phyloP scores from a whole-genome alignment of 2,888 invertebrate species.

The Tipula confusa region DNA sequence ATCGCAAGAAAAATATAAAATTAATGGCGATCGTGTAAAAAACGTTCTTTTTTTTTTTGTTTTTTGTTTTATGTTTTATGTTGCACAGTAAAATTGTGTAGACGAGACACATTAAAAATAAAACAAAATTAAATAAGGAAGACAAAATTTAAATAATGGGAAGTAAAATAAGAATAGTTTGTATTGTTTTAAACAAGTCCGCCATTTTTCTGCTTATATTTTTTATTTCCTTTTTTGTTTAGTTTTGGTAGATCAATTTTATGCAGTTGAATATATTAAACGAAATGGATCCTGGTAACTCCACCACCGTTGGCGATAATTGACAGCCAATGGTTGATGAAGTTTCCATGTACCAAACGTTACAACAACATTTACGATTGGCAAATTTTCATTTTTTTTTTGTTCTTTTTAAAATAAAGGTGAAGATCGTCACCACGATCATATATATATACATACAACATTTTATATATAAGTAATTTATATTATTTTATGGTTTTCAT shows the following conservation, averaged over 20 bases:
- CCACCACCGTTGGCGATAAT: constrained; percentile 39
- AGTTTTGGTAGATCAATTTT: no score
- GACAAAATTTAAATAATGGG: not conserved
- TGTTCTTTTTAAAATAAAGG: not conserved
- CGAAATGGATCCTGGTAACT: constrained; percentile 37
- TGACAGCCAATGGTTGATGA: constrained; percentile 38
- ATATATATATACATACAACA: no score
- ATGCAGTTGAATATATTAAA: not conserved
- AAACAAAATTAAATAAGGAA: constrained; percentile 1
- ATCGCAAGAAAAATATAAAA: not conserved
- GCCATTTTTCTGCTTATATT: not conserved
- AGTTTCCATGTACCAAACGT: constrained; percentile 37
- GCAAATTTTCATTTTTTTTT: not conserved
- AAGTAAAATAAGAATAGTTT: not conserved
- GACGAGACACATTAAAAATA: constrained; percentile 4
- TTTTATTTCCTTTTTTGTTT: no score
- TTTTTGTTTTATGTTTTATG: not conserved
- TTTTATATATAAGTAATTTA: not conserved
- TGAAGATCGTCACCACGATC: not conserved
- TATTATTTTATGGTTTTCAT: not conserved
- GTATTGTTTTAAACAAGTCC: not conserved
- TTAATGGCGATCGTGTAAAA: not conserved
- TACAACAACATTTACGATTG: constrained; percentile 33
- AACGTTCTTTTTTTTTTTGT: not conserved
- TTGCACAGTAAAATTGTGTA: not conserved